These are phyloP conservation scores for Eudyptes chrysolophus DNA, from an alignment of 2,113 vertebrate genomes.

Conservation along the genomic window DNA sequence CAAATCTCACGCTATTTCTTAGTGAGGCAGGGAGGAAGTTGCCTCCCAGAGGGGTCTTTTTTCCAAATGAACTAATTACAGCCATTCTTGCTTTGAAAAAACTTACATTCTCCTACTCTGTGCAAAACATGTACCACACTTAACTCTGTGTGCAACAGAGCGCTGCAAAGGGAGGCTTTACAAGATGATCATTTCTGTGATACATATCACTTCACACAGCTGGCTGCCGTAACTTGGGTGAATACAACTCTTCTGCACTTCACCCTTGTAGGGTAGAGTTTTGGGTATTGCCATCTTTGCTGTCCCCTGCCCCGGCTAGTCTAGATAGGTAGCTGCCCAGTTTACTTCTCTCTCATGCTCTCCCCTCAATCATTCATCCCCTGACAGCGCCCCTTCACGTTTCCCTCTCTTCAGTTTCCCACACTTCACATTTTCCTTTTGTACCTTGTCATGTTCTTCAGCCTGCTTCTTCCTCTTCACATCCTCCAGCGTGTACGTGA, in stretches of 20 bases:
- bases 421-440: not conserved
- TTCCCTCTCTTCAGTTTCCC: not conserved
- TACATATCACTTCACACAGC: not conserved
- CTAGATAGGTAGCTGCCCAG: not conserved
- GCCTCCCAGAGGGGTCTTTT: not conserved
- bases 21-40: not conserved
- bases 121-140: accelerated
- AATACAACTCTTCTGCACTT: not conserved
- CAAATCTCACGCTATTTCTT: not conserved
- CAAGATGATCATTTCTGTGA: not conserved
- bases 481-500: accelerated
- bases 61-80: not conserved
- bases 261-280: not conserved
- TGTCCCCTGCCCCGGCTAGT: no score
- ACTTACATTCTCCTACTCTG: not conserved
- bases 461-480: not conserved
- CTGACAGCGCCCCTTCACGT: not conserved
- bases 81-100: not conserved
- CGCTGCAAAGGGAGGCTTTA: accelerated
- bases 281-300: not conserved
- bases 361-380: not conserved
- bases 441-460: not conserved
- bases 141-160: no score
- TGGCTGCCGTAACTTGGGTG: not conserved
- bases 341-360: not conserved